phyloP scores from a whole-genome alignment of 1,140 invertebrate species.

The Pseudomyrmex sp. region DNA sequence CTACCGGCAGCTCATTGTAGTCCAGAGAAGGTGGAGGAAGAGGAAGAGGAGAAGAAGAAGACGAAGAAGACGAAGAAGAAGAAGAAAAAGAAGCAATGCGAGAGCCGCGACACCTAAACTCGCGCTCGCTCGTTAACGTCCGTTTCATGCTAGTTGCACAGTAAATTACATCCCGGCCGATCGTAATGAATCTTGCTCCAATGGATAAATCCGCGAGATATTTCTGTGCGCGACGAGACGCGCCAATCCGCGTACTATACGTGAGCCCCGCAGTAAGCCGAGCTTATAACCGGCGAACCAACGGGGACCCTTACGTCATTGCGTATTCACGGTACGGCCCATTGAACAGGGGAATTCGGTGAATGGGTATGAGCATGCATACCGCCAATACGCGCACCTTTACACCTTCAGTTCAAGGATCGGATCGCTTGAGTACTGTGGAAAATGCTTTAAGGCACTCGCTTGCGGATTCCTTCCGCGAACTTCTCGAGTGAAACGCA shows the following conservation, averaged over 20 bases:
- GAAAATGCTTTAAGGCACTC: neutral
- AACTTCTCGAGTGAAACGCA: constrained; percentile 6
- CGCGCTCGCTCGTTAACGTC: constrained; percentile 74
- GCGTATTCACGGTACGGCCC: constrained; percentile 79
- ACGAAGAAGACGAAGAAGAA: constrained; percentile 18
- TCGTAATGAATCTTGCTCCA: constrained; percentile 75
- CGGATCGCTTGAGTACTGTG: constrained; percentile 8
- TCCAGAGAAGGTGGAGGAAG: constrained; percentile 15
- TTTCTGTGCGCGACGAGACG: constrained; percentile 46
- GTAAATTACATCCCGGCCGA: constrained; percentile 73
- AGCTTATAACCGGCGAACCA: constrained; percentile 28
- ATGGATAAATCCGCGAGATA: constrained; percentile 60
- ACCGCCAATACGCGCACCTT: constrained; percentile 60
- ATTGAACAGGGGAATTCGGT: constrained; percentile 82
- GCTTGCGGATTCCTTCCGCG: constrained; percentile 22
- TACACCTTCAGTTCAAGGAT: constrained; percentile 27
- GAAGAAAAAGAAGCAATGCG: constrained; percentile 42
- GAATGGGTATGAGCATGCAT: constrained; percentile 74
- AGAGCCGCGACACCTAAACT: constrained; percentile 65
- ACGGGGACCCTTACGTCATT: constrained; percentile 77
- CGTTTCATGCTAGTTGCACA: constrained; percentile 52
- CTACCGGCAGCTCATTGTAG: constrained; percentile 61
- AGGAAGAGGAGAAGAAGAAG: neutral
- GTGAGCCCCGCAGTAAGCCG: constrained; percentile 43
- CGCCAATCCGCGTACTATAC: neutral